Percentiles rank a stretch among this genome's conserved stretches.
Evolutionary conservation across 2,113 vertebrate species (phyloP).

Genomic region (Ochotona princeps): DNA sequence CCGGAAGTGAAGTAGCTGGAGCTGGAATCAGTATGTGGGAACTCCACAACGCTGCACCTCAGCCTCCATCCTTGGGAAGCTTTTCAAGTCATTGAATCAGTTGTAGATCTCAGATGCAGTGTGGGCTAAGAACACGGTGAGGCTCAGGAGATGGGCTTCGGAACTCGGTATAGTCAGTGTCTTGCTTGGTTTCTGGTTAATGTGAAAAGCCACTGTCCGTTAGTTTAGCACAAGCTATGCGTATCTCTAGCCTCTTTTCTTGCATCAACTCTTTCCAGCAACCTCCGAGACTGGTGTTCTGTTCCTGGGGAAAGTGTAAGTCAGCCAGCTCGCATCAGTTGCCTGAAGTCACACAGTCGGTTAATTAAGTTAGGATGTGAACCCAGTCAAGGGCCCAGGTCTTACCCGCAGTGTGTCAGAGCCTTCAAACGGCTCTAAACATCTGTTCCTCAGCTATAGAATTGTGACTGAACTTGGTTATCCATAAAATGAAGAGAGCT

Average conservation of each 20-base stretch:
- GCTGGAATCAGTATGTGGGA: no score
- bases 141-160: neutral
- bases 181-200: no score
- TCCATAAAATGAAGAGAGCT: neutral
- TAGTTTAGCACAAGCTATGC: neutral
- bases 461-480: neutral
- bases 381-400: accelerated
- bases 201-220: neutral
- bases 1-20: no score
- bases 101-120: accelerated
- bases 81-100: neutral
- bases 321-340: neutral
- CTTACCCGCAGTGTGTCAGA: neutral
- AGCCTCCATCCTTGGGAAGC: no score
- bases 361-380: neutral
- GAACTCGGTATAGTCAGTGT: accelerated
- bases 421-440: neutral
- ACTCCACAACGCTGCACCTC: no score
- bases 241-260: neutral
- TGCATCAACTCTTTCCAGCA: accelerated
- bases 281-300: neutral
- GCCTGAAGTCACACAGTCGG: neutral
- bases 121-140: neutral
- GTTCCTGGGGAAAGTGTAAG: neutral
- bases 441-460: neutral